Evolutionary conservation across 2,113 vertebrate species (phyloP), one percentile per base, ranked within the genome.

Genomic region (Forbesichthys papilliferus): DNA sequence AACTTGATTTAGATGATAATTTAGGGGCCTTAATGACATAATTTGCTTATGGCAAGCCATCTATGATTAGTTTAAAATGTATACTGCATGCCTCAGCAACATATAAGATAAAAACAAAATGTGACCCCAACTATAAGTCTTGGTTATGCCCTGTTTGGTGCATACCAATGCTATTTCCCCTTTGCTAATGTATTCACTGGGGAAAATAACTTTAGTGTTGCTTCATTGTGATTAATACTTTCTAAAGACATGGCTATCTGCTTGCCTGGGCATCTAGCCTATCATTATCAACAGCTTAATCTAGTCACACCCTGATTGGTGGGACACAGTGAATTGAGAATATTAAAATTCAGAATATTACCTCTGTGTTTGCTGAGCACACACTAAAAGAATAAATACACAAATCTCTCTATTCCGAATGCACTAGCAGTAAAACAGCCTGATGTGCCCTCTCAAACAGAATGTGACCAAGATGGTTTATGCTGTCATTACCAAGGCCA

Each of bases 191-290:
- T 11, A 13, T 70, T 80, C 71, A 64, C 56, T 12, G 13, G 64
- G 34, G 52, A 52, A 34, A 49, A 71, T 62, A 55, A 64, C 48
- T 79, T 76, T 46, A 78, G 73, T 20, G 48, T 60, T 47, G 69
- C 61, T 83, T 83, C 73, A 59, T 66, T 76, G 71, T 80, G 82
- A 83, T 84, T 76, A 80, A 88, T 83, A 82, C 80, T 78, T 76
- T 77, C 52, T 74, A 74, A 84, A 77, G 74, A 69, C 65, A 53
- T 3, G 65, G 74, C 66, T 68, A 71, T 82, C 52, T 75, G 68
- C 68, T 70, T 11, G 48, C 75, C 66, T 62, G 33, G 68, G 46
- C 73, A 71, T 61, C 12, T 49, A 61, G 53, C 77, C 74, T 69
- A 34, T 66, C 61, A 79, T 79, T 79, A 86, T 84, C 80, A 82